Evolutionary conservation across 2,113 vertebrate species (phyloP), one percentile per base, ranked within the genome.

Genomic region (Chaenogobius annularis): DNA sequence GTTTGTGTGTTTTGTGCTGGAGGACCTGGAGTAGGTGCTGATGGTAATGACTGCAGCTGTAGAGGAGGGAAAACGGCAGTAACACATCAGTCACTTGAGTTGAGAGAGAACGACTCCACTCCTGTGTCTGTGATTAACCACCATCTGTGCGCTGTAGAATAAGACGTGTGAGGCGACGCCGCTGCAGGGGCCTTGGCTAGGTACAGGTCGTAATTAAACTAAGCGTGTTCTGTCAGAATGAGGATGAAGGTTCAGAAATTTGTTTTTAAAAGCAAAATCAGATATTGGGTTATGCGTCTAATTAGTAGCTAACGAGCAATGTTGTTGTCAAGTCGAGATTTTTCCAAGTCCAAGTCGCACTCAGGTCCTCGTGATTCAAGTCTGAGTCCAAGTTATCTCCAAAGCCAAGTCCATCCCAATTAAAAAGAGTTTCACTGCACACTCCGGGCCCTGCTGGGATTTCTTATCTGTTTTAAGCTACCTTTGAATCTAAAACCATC

Each of bases 101-200:
- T 69, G 20, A 75, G 73, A 82, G 71, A 55, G 63, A 70, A 79
- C 73, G 63, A 73, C 67, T 76, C 64, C 50, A 40, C 22, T 68
- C 65, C 63, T 72, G 56, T 20, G 46, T 68, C 47, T 80, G 71
- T 76, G 64, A 85, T 83, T 62, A 75, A 64, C 54, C 5, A 12
- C 70, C 85, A 85, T 83, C 81, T 89, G 83, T 82, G 68, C 72
- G 10, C 56, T 65, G 78, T 68, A 56, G 22, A 68, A 75, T 66
- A 15, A 0, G 4, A 26, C 56, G 26, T 58, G 55, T 54, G 52
- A 54, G 54, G 19, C 17, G 35, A 19, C 5, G 20, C 2, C 12
- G 3, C 22, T 12, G 4, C 54, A 52, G 50, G 9, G 50, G 50
- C 5, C 17, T 6, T 9, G 0, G 19, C 5, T 1, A 50, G 48